phyloP scores from a whole-genome alignment of 1,140 invertebrate genomes.

The Paraescarpia echinospica region DNA sequence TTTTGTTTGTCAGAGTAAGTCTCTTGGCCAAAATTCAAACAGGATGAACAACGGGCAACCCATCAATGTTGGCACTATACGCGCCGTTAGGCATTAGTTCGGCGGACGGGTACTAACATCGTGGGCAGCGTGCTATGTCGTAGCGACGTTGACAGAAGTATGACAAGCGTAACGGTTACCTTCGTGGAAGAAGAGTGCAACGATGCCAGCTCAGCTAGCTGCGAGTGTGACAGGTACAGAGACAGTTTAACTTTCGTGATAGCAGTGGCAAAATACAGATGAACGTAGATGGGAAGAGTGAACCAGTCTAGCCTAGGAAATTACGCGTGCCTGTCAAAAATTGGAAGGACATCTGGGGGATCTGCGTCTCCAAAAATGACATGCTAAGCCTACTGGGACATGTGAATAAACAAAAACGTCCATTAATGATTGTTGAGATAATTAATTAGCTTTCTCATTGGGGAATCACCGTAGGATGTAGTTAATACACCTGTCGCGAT shows the following conservation, averaged over 20 bases:
- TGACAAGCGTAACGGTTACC: neutral
- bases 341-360: no score
- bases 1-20: no score
- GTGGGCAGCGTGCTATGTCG: neutral
- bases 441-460: neutral
- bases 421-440: neutral
- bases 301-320: neutral
- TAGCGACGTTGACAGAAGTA: neutral
- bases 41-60: no score
- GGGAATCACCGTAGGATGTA: neutral
- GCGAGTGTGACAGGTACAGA: neutral
- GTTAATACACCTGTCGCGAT: neutral
- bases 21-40: no score
- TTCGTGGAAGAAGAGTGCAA: neutral
- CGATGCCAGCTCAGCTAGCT: neutral
- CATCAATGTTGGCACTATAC: no score
- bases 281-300: neutral
- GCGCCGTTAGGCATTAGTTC: neutral
- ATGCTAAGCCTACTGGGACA: no score
- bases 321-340: neutral
- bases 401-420: neutral
- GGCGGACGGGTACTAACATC: neutral
- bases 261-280: neutral
- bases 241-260: neutral
- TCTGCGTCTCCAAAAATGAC: neutral